Conservation (phyloP, 2,113 vertebrate species). For the Onychostoma macrolepis region DNA sequence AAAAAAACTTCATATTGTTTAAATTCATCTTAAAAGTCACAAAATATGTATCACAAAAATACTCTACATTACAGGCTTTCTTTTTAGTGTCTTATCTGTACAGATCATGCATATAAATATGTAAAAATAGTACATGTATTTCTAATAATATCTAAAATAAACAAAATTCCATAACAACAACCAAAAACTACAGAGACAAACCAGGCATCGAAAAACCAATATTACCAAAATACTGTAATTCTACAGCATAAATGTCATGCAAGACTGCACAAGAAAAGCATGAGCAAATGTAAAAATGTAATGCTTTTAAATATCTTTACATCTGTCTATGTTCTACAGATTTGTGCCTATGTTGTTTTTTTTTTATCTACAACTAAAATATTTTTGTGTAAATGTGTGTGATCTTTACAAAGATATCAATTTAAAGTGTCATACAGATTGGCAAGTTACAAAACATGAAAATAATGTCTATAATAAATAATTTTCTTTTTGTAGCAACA, state of each 20-base stretch:
- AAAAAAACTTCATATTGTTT: neutral
- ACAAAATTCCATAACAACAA: constrained; percentile 12
- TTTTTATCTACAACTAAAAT: neutral
- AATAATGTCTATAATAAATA: constrained; percentile 58
- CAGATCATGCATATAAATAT: constrained; percentile 43
- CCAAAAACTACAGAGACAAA: constrained; percentile 25
- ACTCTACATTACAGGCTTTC: constrained; percentile 1
- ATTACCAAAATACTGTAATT: neutral
- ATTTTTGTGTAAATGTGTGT: neutral
- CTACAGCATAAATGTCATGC: neutral
- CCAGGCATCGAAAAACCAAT: constrained; percentile 31
- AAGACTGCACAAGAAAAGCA: neutral
- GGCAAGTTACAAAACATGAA: constrained; percentile 19
- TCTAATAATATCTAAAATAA: constrained; percentile 13
- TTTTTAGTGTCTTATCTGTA: constrained; percentile 23
- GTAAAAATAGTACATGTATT: constrained; percentile 10
- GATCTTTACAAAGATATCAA: constrained; percentile 18
- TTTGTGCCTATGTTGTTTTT: neutral
- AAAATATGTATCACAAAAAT: constrained; percentile 9
- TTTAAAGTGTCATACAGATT: constrained; percentile 1
- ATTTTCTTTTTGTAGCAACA: constrained; percentile 33
- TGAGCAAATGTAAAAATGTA: neutral
- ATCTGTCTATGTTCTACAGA: neutral
- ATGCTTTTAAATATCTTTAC: neutral
- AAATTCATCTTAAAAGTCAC: neutral